phyloP scores from a whole-genome alignment of 2,888 invertebrate species.

The Agriopis marginaria region DNA sequence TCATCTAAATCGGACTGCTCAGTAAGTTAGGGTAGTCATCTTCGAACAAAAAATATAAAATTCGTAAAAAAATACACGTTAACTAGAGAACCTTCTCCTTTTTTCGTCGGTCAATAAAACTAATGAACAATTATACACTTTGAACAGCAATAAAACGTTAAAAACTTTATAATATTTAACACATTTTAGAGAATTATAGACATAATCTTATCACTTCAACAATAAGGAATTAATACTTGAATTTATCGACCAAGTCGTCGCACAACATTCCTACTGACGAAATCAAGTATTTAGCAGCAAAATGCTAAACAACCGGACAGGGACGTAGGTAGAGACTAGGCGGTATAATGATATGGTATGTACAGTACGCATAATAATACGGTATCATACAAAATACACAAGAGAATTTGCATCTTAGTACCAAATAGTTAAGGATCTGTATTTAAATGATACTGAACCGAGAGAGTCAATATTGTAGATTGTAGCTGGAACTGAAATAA shows the following conservation, averaged over 20 bases:
- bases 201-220: not conserved
- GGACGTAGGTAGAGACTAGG: slow-evolving; percentile 41
- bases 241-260: slow-evolving; percentile 47
- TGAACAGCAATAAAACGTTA: not conserved
- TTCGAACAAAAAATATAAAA: too few species aligned
- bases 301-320: slow-evolving; percentile 49
- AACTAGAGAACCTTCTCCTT: too few species aligned
- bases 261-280: slow-evolving; percentile 51
- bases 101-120: not conserved
- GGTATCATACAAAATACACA: not conserved
- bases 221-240: slow-evolving; percentile 13
- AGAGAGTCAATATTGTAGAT: not conserved
- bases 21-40: too few species aligned
- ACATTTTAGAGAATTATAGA: not conserved
- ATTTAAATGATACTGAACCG: not conserved
- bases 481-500: not conserved
- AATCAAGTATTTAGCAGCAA: slow-evolving; percentile 52
- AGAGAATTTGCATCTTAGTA: not conserved
- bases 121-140: not conserved
- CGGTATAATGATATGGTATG: slow-evolving; percentile 17
- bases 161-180: not conserved
- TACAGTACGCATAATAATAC: slow-evolving; percentile 3
- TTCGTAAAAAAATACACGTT: too few species aligned
- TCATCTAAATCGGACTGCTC: too few species aligned
- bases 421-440: not conserved